Conservation (phyloP, 1,140 invertebrate species). For the Cyrtorhinus lividipennis region DNA sequence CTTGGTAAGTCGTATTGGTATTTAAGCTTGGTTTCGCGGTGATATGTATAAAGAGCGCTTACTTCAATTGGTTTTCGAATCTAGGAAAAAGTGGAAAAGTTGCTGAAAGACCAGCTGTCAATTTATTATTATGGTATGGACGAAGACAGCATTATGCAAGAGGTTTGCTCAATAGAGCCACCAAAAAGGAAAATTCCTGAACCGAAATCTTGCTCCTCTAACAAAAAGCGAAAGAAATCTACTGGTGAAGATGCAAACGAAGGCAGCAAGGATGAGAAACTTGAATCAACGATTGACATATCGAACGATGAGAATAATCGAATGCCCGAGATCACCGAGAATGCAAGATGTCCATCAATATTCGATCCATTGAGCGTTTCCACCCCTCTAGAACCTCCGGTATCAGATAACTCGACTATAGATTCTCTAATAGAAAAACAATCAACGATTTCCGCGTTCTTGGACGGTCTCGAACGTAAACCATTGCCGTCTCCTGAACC, state of each 20-base stretch:
- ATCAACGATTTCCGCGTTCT: neutral
- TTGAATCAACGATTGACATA: neutral
- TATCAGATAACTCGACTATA: too few species aligned
- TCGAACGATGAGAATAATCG: neutral
- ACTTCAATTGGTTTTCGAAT: too few species aligned
- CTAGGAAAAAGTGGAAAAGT: neutral
- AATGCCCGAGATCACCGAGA: neutral
- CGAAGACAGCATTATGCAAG: neutral
- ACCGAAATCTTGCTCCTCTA: neutral
- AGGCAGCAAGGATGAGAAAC: neutral
- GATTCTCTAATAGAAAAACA: neutral
- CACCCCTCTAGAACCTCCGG: neutral
- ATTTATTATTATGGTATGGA: slow-evolving; percentile 3
- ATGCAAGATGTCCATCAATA: neutral
- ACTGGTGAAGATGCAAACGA: neutral
- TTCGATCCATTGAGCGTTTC: neutral
- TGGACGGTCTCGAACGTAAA: neutral
- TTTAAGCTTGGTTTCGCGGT: too few species aligned
- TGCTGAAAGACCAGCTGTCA: neutral
- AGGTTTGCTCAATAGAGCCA: neutral
- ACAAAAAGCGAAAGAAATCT: neutral
- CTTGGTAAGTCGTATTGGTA: slow-evolving; percentile 25
- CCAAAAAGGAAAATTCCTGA: neutral
- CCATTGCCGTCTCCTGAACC: neutral
- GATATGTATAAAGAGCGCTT: too few species aligned